Evolutionary conservation across 2,113 vertebrate species (phyloP), one percentile per base, ranked within the genome.

Genomic region (Channa maculata): DNA sequence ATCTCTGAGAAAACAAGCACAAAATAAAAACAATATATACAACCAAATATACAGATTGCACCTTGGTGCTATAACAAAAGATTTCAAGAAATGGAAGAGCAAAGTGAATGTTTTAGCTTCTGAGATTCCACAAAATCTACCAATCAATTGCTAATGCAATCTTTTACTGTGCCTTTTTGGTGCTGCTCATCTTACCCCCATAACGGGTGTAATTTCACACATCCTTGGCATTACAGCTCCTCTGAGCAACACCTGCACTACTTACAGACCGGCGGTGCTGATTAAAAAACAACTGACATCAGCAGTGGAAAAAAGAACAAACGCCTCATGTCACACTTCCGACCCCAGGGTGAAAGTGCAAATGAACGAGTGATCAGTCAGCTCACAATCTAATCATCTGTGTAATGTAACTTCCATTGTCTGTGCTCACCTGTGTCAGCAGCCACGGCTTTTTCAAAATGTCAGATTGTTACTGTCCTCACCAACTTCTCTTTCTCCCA

Each of bases 341-440:
- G 66, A 91, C 86, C 86, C 84, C 57, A 52, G 73, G 87, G 87
- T 90, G 88, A 88, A 83, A 77, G 92, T 92, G 94, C 84, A 94
- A 94, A 94, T 94, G 93, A 93, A 90, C 63, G 59, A 91, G 86
- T 89, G 82, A 93, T 90, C 88, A 72, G 75, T 79, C 79, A 49
- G 71, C 64, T 87, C 70, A 71, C 75, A 64, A 79, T 82, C 75
- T 73, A 81, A 65, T 87, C 76, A 68, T 84, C 74, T 63, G 58
- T 83, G 69, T 55, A 82, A 62, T 78, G 66, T 60, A 69, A 61
- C 78, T 79, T 84, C 73, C 71, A 46, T 34, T 84, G 52, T 71
- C 67, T 82, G 61, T 46, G 44, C 71, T 86, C 79, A 89, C 87
- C 81, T 83, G 66, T 88, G 79, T 88, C 79, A 79, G 82, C 79